Base-by-base conservation (phyloP, 2,113 vertebrate species). In the Strix uralensis region DNA sequence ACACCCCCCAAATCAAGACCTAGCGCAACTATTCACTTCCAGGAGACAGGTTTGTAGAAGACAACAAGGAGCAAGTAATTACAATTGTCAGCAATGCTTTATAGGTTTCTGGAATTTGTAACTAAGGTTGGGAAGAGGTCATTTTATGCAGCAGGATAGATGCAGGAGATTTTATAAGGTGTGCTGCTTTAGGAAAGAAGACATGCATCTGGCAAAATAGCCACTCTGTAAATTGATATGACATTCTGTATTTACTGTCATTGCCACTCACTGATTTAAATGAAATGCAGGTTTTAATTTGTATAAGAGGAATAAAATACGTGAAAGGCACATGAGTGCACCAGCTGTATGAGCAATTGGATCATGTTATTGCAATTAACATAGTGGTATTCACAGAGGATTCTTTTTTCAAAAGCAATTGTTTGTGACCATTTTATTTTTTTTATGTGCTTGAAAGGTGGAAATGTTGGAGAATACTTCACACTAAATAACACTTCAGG, bases 401-500 rank as follows among this genome's bases (percentile, higher is more conserved):
- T 47, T 73, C 52, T 66, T 87, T 91, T 93, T 66, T 65, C 8
- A 65, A 77, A 83, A 72, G 11, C 25, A 55, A 17, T 59, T 92
- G 26, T 51, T 88, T 89, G 20, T 86, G 66, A 69, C 88, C 0
- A n/a, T 86, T 93, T 96, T 47, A 59, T 55, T 20, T 47, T 84
- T 92, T 94, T 96, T 42, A 71, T 97, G 75, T 96, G 26, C 97
- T 96, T 94, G 86, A 74, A 69, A 99, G 98, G 97, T 96, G 98
- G 99, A 92, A 98, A 99, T 92, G 86, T 95, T 42, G 94, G 95
- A 34, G 98, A 97, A 67, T 97, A 97, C 92, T 99, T 99, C 97
- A 97, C 93, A 57, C 96, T 99, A 83, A 96, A 99, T 94, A 96
- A 97, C 72, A 98, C 97, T 1, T 98, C 98, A 23, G 99, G 99